These are phyloP conservation scores for Rhinoptilus africanus DNA, from an alignment of 2,113 vertebrate species.

Conservation along the genomic window DNA sequence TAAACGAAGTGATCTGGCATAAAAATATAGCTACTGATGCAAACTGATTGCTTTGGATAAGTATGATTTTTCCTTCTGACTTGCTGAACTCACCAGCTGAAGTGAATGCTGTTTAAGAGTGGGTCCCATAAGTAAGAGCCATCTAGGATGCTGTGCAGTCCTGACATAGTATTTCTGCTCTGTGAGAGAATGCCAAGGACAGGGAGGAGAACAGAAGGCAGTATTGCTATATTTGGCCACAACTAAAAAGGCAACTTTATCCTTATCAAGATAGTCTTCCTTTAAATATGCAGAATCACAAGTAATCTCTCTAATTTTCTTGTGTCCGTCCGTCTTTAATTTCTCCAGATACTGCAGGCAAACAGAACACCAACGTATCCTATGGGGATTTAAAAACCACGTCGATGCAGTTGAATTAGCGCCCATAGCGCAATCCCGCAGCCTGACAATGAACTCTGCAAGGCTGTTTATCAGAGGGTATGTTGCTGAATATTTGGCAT, in stretches of 20 bases:
- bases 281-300: constrained; percentile 69
- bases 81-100: not conserved
- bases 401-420: constrained; percentile 74
- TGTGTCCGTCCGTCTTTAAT: constrained; percentile 78
- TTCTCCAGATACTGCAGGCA: constrained; percentile 78
- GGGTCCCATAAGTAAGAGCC: not conserved
- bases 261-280: constrained; percentile 61
- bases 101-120: not conserved
- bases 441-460: constrained; percentile 77
- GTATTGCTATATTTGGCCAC: constrained; percentile 44
- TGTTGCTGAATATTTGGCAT: constrained; percentile 72
- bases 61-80: not conserved
- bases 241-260: constrained; percentile 48
- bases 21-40: not conserved
- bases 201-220: constrained; percentile 27
- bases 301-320: constrained; percentile 79
- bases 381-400: constrained; percentile 75
- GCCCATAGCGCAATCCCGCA: constrained; percentile 69
- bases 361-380: constrained; percentile 71
- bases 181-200: constrained; percentile 14
- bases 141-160: not conserved
- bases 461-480: constrained; percentile 76
- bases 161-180: not conserved
- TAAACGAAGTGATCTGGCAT: not conserved
- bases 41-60: not conserved